Evolutionary conservation across 2,113 vertebrate species (phyloP).

Genomic region (Cololabis saira): DNA sequence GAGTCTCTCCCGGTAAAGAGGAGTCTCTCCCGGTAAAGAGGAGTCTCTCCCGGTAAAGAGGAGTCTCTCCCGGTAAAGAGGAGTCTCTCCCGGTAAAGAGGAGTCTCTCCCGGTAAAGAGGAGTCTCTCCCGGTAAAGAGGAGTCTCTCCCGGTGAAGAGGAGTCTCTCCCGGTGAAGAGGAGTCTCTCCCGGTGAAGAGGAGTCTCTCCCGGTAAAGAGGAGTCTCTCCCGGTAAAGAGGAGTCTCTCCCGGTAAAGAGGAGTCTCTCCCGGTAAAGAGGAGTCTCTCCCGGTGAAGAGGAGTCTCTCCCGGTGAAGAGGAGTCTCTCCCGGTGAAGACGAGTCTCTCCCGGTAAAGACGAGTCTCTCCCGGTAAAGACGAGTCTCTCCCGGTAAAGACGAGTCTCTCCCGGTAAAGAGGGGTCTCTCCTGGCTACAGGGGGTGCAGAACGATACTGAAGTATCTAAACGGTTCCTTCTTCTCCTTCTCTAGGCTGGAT

Average conservation of each 20-base stretch:
- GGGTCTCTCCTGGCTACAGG: rapidly evolving
- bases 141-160: too few species aligned
- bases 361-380: conserved; percentile 82
- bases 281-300: too few species aligned
- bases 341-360: too few species aligned
- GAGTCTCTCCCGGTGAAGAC: too few species aligned
- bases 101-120: too few species aligned
- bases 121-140: conserved; percentile 82
- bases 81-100: conserved; percentile 82
- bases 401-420: conserved; percentile 82
- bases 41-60: conserved; percentile 82
- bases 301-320: conserved; percentile 82
- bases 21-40: too few species aligned
- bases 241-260: too few species aligned
- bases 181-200: conserved; percentile 82
- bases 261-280: conserved; percentile 82
- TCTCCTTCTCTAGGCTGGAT: conserved; percentile 80
- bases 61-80: too few species aligned
- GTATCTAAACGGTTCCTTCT: neutral
- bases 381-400: too few species aligned
- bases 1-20: conserved; percentile 82
- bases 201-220: too few species aligned
- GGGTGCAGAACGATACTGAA: neutral
- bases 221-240: conserved; percentile 82
- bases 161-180: too few species aligned